Evolutionary conservation across 2,113 vertebrate species (phyloP).

Genomic region (Passer domesticus): DNA sequence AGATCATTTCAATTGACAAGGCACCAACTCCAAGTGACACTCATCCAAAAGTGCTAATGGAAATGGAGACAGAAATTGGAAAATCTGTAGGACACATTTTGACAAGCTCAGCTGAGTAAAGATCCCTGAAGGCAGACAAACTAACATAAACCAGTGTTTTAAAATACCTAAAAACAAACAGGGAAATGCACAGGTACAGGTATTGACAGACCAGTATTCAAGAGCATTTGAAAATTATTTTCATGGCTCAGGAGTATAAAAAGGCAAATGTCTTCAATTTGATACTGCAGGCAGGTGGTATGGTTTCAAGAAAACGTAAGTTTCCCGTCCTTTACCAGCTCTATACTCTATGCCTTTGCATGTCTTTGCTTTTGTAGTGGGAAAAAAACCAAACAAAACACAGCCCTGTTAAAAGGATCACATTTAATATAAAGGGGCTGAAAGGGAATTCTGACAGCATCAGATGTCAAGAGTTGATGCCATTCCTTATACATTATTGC

Average conservation of each 20-base stretch:
- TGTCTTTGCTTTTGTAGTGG: not conserved
- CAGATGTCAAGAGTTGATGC: not conserved
- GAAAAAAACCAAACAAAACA: not conserved
- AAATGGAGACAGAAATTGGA: constrained; percentile 54
- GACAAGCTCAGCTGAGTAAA: constrained; percentile 31
- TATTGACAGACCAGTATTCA: not conserved
- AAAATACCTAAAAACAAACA: not conserved
- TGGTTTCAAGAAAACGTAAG: not conserved
- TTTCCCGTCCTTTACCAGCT: not conserved
- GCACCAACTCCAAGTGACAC: constrained; percentile 35
- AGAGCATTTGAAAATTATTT: not conserved
- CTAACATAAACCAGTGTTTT: not conserved
- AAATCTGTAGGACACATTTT: constrained; percentile 44
- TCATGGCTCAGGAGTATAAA: not conserved
- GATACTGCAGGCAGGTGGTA: not conserved
- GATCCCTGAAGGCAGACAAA: constrained; percentile 5
- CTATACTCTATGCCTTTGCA: not conserved
- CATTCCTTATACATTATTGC: not conserved
- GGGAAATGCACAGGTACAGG: not conserved
- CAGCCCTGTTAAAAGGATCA: not conserved
- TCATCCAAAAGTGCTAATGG: constrained; percentile 58
- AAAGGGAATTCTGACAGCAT: constrained; percentile 13
- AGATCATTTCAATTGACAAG: constrained; percentile 36
- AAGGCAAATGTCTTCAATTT: not conserved
- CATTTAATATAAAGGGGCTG: constrained; percentile 26